Conservation (phyloP, 2,113 vertebrate genomes). For the Solea solea region DNA sequence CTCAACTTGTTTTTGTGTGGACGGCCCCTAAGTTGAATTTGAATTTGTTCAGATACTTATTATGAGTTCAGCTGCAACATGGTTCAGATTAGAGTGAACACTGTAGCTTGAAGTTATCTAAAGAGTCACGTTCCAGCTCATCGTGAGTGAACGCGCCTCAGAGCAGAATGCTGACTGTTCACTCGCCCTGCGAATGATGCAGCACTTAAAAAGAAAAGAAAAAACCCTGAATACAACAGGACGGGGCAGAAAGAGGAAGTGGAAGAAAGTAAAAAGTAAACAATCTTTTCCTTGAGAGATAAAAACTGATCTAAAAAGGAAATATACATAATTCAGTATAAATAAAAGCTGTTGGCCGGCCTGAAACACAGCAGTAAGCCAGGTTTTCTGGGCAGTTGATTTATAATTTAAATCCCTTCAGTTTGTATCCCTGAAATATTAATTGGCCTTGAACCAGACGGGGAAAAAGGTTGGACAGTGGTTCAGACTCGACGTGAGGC, state of each 20-base stretch:
- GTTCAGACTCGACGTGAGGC: background rate
- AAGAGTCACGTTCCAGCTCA: background rate
- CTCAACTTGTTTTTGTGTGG: too few relatives aligned
- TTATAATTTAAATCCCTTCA: slow-evolving; percentile 37
- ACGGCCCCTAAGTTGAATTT: too few relatives aligned
- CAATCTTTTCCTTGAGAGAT: background rate
- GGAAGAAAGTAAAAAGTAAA: background rate
- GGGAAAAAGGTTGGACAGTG: slow-evolving; percentile 1
- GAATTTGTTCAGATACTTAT: too few relatives aligned
- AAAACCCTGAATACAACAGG: slow-evolving; percentile 2
- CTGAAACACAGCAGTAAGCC: slow-evolving; percentile 2
- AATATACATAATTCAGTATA: slow-evolving; percentile 38
- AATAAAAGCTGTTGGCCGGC: slow-evolving; percentile 13
- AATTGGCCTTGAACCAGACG: slow-evolving; percentile 32
- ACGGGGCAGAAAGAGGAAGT: background rate
- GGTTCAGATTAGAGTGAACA: too few relatives aligned
- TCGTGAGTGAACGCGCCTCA: background rate
- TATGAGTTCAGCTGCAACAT: too few relatives aligned
- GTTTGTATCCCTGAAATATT: slow-evolving; percentile 42
- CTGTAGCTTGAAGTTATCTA: too few relatives aligned
- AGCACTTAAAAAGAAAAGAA: slow-evolving; percentile 21
- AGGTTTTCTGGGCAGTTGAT: slow-evolving; percentile 22
- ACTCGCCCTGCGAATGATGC: slow-evolving; percentile 13
- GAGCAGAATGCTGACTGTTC: slow-evolving; percentile 16
- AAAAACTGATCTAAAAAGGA: slow-evolving; percentile 12